Percentiles rank a stretch among this genome's conserved stretches.
These are phyloP conservation scores for Epizoanthus rinbou DNA, from an alignment of 92 coral and sea anemone genomes.

Conservation along the genomic window DNA sequence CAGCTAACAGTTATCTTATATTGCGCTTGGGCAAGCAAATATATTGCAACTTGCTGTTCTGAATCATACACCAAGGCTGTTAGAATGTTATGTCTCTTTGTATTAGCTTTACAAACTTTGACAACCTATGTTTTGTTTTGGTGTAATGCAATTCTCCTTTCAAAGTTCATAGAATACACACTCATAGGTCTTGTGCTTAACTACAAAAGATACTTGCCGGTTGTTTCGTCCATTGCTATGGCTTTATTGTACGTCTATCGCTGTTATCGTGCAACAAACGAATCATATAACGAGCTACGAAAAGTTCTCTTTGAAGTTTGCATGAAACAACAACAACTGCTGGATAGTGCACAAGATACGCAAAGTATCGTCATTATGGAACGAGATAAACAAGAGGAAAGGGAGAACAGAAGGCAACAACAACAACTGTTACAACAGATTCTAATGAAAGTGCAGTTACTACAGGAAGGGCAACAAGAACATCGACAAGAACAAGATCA, in stretches of 20 bases:
- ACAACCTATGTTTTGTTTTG: too few relatives aligned
- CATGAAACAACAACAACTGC: background rate
- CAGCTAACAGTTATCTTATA: background rate
- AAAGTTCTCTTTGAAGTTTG: background rate
- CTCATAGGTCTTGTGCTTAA: constrained; percentile 7
- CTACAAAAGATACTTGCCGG: background rate
- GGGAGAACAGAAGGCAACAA: background rate
- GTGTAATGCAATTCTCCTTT: background rate
- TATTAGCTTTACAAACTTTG: too few relatives aligned
- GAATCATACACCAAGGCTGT: too few relatives aligned
- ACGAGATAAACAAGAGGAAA: background rate
- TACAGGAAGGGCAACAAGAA: too few relatives aligned
- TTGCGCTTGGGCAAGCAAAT: too few relatives aligned
- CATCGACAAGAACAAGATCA: background rate
- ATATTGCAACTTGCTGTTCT: too few relatives aligned
- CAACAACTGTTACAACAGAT: too few relatives aligned
- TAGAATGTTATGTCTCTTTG: too few relatives aligned
- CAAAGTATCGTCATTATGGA: background rate
- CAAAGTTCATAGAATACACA: background rate
- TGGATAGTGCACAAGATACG: too few relatives aligned
- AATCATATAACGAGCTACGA: background rate
- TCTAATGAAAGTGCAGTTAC: too few relatives aligned
- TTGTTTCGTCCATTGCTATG: too few relatives aligned
- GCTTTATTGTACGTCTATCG: background rate
- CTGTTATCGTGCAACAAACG: background rate